Evolutionary conservation across 2,113 vertebrate genomes (phyloP).

Genomic region (Urocitellus parryii): DNA sequence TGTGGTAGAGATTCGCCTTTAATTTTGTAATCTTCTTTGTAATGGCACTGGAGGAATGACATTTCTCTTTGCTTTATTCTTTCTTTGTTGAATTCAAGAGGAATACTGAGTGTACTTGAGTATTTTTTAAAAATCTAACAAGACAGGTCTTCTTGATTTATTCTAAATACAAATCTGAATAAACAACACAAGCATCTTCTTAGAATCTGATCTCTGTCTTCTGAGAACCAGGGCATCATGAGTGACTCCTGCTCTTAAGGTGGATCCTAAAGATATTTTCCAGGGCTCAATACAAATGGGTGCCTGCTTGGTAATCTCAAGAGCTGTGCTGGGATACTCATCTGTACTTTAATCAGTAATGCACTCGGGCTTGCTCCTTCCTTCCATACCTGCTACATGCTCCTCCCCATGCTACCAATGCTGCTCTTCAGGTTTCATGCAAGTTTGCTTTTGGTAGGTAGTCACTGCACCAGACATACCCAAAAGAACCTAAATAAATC

Average conservation of each 20-base stretch:
- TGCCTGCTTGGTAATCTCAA: not conserved
- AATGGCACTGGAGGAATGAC: not conserved
- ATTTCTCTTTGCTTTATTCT: too few species aligned
- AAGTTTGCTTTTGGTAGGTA: not conserved
- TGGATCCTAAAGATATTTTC: not conserved
- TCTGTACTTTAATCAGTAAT: not conserved
- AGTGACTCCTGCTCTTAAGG: not conserved
- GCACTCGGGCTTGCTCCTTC: not conserved
- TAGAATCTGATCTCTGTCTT: not conserved
- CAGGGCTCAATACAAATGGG: not conserved
- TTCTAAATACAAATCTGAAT: not conserved
- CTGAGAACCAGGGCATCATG: not conserved
- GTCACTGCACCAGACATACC: not conserved
- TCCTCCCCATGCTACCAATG: not conserved
- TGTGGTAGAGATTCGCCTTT: not conserved
- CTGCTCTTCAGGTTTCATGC: not conserved
- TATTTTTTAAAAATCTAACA: not conserved
- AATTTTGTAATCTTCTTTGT: not conserved
- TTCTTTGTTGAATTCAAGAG: not conserved
- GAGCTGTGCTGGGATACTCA: not conserved
- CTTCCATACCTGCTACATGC: not conserved
- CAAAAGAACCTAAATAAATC: too few species aligned
- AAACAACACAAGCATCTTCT: not conserved
- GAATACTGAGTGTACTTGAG: not conserved
- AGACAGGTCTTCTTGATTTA: not conserved